Percentiles rank a stretch among this genome's conserved stretches.
phyloP scores from a whole-genome alignment of 2,113 vertebrate species.

The Fregata magnificens region DNA sequence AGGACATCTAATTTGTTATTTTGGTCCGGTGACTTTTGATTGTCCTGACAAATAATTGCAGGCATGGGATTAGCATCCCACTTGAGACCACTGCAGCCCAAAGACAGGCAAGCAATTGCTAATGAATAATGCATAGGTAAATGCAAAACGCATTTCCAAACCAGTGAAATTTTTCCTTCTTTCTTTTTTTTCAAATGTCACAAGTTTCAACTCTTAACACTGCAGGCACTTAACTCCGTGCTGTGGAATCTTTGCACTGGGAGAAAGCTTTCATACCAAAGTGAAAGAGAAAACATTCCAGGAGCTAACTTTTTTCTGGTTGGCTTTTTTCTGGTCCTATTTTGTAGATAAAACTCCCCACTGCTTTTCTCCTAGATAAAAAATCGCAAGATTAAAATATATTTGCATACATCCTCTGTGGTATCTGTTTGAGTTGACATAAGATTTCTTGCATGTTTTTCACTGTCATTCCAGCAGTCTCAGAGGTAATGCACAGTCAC shows the following conservation, averaged over 20 bases:
- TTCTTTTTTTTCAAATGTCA: neutral
- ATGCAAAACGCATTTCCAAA: neutral
- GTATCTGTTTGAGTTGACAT: neutral
- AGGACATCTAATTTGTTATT: neutral
- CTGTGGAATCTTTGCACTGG: neutral
- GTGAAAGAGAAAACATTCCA: neutral
- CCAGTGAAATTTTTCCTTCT: neutral
- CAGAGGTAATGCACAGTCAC: neutral
- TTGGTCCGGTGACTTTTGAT: neutral
- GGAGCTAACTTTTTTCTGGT: neutral
- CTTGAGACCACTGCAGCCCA: neutral
- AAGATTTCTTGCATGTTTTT: neutral
- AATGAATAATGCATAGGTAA: neutral
- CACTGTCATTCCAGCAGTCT: neutral
- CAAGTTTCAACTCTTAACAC: neutral
- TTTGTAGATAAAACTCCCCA: neutral
- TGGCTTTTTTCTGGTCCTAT: neutral
- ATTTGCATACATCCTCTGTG: neutral
- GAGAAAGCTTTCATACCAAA: neutral
- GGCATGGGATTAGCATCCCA: neutral
- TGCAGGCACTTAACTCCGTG: neutral
- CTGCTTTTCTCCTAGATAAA: neutral
- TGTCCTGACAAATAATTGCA: neutral
- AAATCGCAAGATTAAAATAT: neutral
- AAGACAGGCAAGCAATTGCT: neutral